Conservation (phyloP, 2,113 vertebrate genomes). For the Hyperoodon ampullatus region DNA sequence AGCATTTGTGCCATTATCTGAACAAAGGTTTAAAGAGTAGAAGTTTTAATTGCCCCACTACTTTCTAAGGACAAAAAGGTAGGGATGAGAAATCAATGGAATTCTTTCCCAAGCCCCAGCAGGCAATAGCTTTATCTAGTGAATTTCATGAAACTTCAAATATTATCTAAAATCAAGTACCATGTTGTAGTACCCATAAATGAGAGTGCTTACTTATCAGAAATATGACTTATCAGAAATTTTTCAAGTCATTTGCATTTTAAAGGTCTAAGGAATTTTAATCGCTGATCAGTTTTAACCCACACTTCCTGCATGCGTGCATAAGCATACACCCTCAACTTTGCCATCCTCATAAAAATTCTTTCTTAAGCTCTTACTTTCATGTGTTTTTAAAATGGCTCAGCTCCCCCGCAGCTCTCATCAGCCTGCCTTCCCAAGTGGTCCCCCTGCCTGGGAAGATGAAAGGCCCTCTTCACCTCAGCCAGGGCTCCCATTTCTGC, state of each 20-base stretch:
- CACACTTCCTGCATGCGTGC: constrained; percentile 74
- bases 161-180: constrained; percentile 76
- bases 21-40: constrained; percentile 47
- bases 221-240: constrained; percentile 60
- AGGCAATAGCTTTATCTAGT: constrained; percentile 68
- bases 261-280: constrained; percentile 84
- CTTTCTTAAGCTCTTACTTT: constrained; percentile 74
- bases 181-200: constrained; percentile 77
- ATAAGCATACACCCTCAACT: constrained; percentile 71
- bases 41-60: constrained; percentile 66
- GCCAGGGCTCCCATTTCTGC: constrained; percentile 36
- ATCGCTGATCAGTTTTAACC: constrained; percentile 77
- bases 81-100: constrained; percentile 68
- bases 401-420: constrained; percentile 68
- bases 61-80: constrained; percentile 63
- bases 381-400: constrained; percentile 72
- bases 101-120: constrained; percentile 69
- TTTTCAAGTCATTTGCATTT: constrained; percentile 85
- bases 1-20: constrained; percentile 54
- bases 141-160: constrained; percentile 75
- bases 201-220: constrained; percentile 80
- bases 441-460: constrained; percentile 73
- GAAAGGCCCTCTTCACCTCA: constrained; percentile 77
- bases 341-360: constrained; percentile 80
- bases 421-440: constrained; percentile 70